Conservation (phyloP, 2,113 vertebrate species). For the Peromyscus californicus region DNA sequence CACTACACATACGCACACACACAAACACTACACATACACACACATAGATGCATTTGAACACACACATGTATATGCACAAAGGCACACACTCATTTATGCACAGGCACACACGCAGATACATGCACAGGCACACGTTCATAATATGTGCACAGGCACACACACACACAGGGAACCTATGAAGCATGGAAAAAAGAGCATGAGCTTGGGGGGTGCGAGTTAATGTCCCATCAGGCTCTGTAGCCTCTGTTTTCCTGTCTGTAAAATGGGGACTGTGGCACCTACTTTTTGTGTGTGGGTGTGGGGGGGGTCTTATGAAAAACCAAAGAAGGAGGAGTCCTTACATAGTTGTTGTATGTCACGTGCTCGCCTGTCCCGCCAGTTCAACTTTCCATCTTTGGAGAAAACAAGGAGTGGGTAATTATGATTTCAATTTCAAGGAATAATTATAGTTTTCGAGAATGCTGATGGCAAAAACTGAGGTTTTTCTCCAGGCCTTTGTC, state of each 20-base stretch:
- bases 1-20: neutral
- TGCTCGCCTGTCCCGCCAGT: neutral
- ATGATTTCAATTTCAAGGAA: neutral
- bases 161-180: neutral
- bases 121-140: neutral
- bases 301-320: constrained; percentile 31
- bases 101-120: neutral
- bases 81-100: neutral
- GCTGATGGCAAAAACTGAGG: neutral
- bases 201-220: neutral
- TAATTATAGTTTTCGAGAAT: constrained; percentile 19
- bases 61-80: neutral
- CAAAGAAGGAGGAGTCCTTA: neutral
- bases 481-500: neutral
- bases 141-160: neutral
- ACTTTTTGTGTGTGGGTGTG: too few species aligned
- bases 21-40: neutral
- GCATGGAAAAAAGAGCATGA: neutral
- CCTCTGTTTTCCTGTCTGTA: neutral
- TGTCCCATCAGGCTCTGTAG: neutral
- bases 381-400: neutral
- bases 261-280: neutral
- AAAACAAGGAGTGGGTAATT: neutral
- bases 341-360: neutral
- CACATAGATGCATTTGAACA: too few species aligned